Conservation (phyloP, 2,888 invertebrate genomes). For the Vesta saturnalis region DNA sequence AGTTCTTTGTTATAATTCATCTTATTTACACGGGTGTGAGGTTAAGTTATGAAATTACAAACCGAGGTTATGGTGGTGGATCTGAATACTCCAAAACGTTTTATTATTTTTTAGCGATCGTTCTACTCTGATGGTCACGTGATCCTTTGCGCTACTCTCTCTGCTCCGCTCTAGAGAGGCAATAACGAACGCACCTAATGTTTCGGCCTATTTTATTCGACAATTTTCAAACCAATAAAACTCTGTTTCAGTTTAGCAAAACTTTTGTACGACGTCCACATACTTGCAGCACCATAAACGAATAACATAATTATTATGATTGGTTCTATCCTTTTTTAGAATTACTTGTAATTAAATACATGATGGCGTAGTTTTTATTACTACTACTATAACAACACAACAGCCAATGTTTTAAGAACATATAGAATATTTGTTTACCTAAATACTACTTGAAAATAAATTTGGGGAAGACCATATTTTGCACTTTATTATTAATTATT, state of each 20-base stretch:
- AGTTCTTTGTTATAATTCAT: too few relatives aligned
- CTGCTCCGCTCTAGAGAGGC: too few relatives aligned
- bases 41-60: too few relatives aligned
- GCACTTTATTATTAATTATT: background rate
- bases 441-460: background rate
- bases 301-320: background rate
- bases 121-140: too few relatives aligned
- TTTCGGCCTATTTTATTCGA: background rate
- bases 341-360: background rate
- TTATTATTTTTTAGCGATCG: too few relatives aligned
- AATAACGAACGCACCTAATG: too few relatives aligned
- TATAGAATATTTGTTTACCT: background rate
- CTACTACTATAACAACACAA: background rate
- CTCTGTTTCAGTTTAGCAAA: background rate
- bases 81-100: too few relatives aligned
- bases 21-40: too few relatives aligned
- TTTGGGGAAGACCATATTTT: background rate
- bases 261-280: background rate
- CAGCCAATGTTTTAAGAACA: background rate
- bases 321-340: background rate
- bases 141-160: too few relatives aligned
- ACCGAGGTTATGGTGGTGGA: too few relatives aligned
- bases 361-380: background rate
- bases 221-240: background rate
- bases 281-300: background rate